Percentiles rank a stretch among this genome's conserved stretches.
These are phyloP conservation scores for Brenthis ino DNA, from an alignment of 2,888 invertebrate species.

Conservation along the genomic window DNA sequence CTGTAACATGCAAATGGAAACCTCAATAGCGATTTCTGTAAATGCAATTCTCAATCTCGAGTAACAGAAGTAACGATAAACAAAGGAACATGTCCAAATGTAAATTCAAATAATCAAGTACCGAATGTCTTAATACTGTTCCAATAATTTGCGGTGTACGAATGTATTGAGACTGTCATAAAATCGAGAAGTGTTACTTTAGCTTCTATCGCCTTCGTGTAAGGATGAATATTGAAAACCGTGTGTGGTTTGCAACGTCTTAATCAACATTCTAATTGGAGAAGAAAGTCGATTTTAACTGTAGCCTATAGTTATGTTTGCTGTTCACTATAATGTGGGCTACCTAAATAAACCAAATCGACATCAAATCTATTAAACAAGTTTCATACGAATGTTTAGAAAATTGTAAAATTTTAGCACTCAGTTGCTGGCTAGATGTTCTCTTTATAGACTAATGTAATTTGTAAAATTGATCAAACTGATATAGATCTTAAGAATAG, in stretches of 20 bases:
- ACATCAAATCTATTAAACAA: constrained; percentile 13
- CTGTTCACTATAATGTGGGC: constrained; percentile 19
- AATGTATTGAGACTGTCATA: neutral
- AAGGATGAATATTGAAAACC: constrained; percentile 16
- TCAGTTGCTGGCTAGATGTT: no score
- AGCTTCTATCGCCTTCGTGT: neutral
- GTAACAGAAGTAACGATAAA: neutral
- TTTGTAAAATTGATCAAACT: no score
- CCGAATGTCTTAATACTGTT: constrained; percentile 11
- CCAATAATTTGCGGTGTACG: constrained; percentile 11
- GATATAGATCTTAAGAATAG: no score
- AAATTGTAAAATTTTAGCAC: constrained; percentile 14
- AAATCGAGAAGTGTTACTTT: constrained; percentile 6
- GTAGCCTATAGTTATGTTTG: constrained; percentile 19
- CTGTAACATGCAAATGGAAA: no score
- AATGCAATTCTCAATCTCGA: no score
- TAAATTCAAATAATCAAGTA: constrained; percentile 4
- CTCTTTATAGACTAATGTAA: no score
- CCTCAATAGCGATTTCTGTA: no score
- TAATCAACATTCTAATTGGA: constrained; percentile 32
- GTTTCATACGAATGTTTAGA: neutral
- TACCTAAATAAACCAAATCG: constrained; percentile 23
- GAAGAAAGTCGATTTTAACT: constrained; percentile 28
- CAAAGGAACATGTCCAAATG: constrained; percentile 5
- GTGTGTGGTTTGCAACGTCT: constrained; percentile 19